Percentiles rank a stretch among this genome's conserved stretches.
Evolutionary conservation across 2,888 invertebrate genomes (phyloP).

Genomic region (Lottia gigantea): DNA sequence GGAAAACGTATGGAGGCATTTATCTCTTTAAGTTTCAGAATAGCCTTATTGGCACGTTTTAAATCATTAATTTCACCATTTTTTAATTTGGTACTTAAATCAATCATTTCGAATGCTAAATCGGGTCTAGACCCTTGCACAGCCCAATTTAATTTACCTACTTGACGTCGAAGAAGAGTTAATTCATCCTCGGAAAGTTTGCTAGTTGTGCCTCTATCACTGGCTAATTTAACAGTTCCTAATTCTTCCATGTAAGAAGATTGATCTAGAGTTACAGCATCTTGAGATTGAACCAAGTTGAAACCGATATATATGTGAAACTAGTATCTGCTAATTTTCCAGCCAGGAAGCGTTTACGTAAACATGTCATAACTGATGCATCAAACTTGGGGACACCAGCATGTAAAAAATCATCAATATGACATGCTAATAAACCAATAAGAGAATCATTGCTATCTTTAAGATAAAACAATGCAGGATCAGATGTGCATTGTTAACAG

Average conservation of each 20-base stretch:
- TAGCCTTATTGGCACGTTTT: no score
- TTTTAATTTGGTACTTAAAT: no score
- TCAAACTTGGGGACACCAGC: neutral
- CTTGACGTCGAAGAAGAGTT: neutral
- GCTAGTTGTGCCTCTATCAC: neutral
- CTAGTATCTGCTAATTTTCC: neutral
- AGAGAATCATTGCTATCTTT: neutral
- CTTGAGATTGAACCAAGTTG: neutral
- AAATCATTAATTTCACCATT: no score
- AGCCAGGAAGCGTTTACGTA: neutral
- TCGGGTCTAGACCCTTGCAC: neutral
- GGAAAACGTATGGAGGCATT: neutral
- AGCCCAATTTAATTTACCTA: neutral
- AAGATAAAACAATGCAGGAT: neutral
- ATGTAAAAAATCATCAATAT: slow-evolving; percentile 8
- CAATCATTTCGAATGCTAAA: neutral
- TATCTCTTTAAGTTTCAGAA: no score
- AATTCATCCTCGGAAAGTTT: neutral
- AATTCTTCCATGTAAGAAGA: neutral
- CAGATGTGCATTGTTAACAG: neutral
- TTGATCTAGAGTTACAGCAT: neutral
- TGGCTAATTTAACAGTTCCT: neutral
- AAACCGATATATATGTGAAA: neutral
- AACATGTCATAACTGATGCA: neutral
- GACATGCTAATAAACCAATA: neutral